Percentiles rank a stretch among this genome's conserved stretches.
These are phyloP conservation scores for Lithobates pipiens DNA, from an alignment of 2,797 vertebrate genomes.

Conservation along the genomic window DNA sequence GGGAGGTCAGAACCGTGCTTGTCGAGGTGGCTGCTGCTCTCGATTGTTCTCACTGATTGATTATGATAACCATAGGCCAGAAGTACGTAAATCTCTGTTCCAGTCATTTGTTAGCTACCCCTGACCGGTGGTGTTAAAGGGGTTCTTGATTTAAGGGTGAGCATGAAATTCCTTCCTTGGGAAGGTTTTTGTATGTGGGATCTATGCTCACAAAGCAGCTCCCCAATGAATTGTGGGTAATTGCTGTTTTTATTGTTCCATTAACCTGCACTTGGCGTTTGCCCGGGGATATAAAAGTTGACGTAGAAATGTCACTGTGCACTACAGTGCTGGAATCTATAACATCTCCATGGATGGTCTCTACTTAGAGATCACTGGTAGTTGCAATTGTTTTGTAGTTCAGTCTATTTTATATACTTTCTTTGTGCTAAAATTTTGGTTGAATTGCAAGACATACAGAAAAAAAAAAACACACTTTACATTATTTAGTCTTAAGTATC, in stretches of 20 bases:
- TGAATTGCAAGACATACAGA: not conserved
- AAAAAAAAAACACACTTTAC: too few species aligned
- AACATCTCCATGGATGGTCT: not conserved
- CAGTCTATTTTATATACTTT: not conserved
- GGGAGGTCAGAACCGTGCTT: constrained; percentile 63
- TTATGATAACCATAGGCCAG: constrained; percentile 53
- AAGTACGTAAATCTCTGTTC: constrained; percentile 50
- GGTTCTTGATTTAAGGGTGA: constrained; percentile 49
- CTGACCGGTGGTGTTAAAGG: constrained; percentile 38
- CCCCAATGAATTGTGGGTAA: constrained; percentile 36
- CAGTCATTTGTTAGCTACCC: constrained; percentile 50
- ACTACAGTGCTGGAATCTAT: not conserved
- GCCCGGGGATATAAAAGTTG: constrained; percentile 16
- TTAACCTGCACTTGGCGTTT: constrained; percentile 43
- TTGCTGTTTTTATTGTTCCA: constrained; percentile 46
- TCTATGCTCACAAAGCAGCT: constrained; percentile 5
- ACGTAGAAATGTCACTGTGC: not conserved
- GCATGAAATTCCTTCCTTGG: not conserved
- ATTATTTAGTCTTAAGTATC: too few species aligned
- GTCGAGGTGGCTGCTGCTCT: constrained; percentile 63
- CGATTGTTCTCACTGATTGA: constrained; percentile 70
- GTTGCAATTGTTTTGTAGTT: not conserved
- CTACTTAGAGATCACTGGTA: not conserved
- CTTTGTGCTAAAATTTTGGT: not conserved
- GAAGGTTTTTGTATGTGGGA: constrained; percentile 5